Base-by-base conservation (phyloP, 2,888 invertebrate genomes). In the Trichacis sp. region DNA sequence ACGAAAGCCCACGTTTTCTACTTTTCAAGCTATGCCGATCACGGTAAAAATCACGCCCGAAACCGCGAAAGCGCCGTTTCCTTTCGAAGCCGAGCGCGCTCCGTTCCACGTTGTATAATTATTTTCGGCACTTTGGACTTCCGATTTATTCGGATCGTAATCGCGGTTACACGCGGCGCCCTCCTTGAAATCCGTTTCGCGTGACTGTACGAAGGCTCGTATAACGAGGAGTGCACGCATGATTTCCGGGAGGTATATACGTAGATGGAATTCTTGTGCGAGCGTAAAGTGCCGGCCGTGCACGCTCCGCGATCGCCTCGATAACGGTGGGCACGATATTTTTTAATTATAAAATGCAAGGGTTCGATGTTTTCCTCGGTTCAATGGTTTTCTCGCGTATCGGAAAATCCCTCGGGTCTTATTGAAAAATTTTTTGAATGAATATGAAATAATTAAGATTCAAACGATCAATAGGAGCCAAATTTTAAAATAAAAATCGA, bases 201-300 rank as follows among this genome's bases (percentile, higher is more conserved):
- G 46, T 20, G 29, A 46, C 46, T 46, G 12, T 14, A 46, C 46
- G 20, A 46, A 11, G 24, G 24, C 33, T 33, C 18, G 33, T 33
- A n/a, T 33, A 24, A 47, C 40, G 19, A 51, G 20, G 43, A 47
- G 53, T 46, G 49, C 43, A 50, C 46, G 40, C 40, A 47, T 30
- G 33, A 54, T 47, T 52, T 48, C 19, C 33, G 40, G 48, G 48
- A 48, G 48, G 48, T n/a, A n/a, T n/a, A n/a, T 33, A 33, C 48
- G 33, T 33, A 48, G 48, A 33, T 48, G 48, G 48, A 33, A 48
- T 48, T 48, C 48, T 48, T 17, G 30, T 20, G 48, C 48, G 33
- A 48, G 15, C 48, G 17, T 33, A 33, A 48, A 48, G 48, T 48
- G 33, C 48, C 24, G 15, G 33, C 48, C 18, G 18, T 48, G 48